These are phyloP conservation scores for Notodonta ziczac DNA, from an alignment of 2,888 invertebrate species.

Conservation along the genomic window DNA sequence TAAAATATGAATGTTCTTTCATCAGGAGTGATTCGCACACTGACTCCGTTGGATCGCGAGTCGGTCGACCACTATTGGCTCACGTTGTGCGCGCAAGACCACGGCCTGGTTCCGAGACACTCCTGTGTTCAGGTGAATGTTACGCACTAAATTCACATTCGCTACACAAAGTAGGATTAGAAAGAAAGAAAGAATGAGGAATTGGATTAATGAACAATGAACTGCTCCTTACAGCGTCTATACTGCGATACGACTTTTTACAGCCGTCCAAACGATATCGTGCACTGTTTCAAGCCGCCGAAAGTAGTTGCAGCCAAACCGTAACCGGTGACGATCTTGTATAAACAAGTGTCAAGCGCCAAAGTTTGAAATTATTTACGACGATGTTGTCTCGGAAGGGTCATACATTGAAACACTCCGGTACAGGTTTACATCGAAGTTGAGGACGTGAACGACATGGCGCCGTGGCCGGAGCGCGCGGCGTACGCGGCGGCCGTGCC, in stretches of 20 bases:
- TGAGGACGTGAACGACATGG: conserved; percentile 97
- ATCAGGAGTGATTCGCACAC: conserved; percentile 91
- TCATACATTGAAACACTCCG: no score
- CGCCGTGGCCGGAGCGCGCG: conserved; percentile 94
- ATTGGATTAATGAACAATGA: no score
- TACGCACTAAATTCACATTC: background rate
- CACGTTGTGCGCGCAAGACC: conserved; percentile 96
- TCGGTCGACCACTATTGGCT: conserved; percentile 95
- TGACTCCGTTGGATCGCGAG: conserved; percentile 95
- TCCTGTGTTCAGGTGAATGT: conserved; percentile 90
- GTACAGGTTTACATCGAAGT: conserved; percentile 86
- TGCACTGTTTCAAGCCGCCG: no score
- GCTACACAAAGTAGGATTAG: background rate
- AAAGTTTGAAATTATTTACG: no score
- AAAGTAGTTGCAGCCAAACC: no score
- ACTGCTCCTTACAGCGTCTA: no score
- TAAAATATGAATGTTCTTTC: background rate
- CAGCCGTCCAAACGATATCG: no score
- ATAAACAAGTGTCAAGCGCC: no score
- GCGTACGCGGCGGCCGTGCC: conserved; percentile 92
- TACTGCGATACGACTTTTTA: no score
- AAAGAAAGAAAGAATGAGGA: no score
- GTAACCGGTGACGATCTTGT: no score
- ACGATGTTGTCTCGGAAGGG: no score
- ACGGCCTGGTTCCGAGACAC: conserved; percentile 93